These are phyloP conservation scores for Puffinus mauretanicus DNA, from an alignment of 2,113 vertebrate genomes.

Conservation along the genomic window DNA sequence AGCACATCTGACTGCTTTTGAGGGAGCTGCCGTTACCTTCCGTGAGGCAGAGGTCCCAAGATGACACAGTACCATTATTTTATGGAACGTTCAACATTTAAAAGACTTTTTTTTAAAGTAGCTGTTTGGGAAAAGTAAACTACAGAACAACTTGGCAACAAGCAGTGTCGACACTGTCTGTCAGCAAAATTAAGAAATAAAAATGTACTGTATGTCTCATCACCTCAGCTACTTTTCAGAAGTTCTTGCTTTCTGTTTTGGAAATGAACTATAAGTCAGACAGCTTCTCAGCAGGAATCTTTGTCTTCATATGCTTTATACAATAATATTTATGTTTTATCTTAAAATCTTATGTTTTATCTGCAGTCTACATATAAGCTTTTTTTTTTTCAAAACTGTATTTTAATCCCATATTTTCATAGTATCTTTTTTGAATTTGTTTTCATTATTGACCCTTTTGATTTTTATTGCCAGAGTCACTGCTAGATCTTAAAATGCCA, in stretches of 20 bases:
- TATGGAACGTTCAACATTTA: background rate
- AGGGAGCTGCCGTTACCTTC: background rate
- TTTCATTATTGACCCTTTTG: background rate
- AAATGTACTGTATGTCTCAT: background rate
- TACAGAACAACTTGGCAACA: background rate
- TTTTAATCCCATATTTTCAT: background rate
- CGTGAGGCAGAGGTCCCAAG: background rate
- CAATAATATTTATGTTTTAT: background rate
- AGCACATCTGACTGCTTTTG: background rate
- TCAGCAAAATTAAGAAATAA: conserved; percentile 29
- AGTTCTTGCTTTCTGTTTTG: background rate
- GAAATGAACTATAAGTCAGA: background rate
- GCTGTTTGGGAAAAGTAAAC: background rate
- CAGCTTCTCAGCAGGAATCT: background rate
- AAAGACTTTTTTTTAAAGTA: background rate
- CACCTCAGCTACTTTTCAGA: background rate
- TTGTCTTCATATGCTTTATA: background rate
- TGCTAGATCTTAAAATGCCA: background rate
- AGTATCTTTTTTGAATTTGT: background rate
- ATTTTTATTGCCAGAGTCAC: background rate
- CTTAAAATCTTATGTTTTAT: background rate
- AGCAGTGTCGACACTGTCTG: background rate
- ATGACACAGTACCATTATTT: background rate
- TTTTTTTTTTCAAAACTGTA: background rate
- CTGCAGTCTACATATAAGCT: background rate